Evolutionary conservation across 2,113 vertebrate genomes (phyloP).

Genomic region (Colistium nudipinnis): DNA sequence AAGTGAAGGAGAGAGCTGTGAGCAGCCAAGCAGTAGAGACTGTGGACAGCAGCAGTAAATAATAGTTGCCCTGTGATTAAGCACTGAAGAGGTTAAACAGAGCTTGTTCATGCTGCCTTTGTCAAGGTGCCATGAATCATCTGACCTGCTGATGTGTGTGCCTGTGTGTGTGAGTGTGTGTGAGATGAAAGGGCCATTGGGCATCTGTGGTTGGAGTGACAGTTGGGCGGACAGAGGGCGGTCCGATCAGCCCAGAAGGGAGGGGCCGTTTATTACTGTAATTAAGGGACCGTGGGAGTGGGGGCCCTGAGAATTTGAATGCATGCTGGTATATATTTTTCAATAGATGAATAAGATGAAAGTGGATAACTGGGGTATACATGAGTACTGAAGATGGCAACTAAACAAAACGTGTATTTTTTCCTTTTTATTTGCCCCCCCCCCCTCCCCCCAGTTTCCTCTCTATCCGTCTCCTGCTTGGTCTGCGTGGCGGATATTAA

Average conservation of each 20-base stretch:
- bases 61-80: conserved; percentile 58
- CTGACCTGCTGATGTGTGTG: conserved; percentile 54
- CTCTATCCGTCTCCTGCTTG: conserved; percentile 54
- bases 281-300: conserved; percentile 54
- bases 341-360: background rate
- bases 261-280: conserved; percentile 69
- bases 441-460: conserved; percentile 22
- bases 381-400: conserved; percentile 5
- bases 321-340: conserved; percentile 1
- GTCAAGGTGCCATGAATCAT: conserved; percentile 65
- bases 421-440: conserved; percentile 21
- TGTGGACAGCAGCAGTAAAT: conserved; percentile 57
- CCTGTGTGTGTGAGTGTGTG: conserved; percentile 24
- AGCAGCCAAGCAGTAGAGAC: background rate
- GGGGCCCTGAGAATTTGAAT: conserved; percentile 5
- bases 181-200: conserved; percentile 38
- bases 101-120: conserved; percentile 55
- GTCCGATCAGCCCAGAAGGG: conserved; percentile 57
- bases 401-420: conserved; percentile 30
- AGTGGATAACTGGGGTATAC: background rate
- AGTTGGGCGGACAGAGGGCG: conserved; percentile 65
- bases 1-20: conserved; percentile 1
- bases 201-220: conserved; percentile 64
- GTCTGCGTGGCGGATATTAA: conserved; percentile 79
- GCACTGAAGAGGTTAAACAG: conserved; percentile 65